Base-by-base conservation (phyloP, 1,140 invertebrate genomes). In the Camponotus floridanus region DNA sequence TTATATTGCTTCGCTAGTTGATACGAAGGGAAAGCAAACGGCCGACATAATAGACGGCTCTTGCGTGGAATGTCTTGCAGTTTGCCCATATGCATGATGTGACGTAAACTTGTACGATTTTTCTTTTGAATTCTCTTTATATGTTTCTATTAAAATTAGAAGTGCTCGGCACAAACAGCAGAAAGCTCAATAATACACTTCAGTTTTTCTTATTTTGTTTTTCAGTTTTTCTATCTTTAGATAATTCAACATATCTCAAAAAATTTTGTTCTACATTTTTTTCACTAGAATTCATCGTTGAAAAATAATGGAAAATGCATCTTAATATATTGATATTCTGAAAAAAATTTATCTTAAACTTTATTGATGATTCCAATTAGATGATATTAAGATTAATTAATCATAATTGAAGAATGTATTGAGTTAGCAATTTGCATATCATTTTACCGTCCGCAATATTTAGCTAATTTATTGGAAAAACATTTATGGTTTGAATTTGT, bases 1-100 rank as follows among this genome's bases (percentile, higher is more conserved):
- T 15, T 51, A 11, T 80, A 42, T 57, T 55, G 76, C 70, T 45
- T 80, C 2, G 31, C 45, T 42, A 80, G 45, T 18, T 68, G 62
- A 51, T 51, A 21, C 26, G 51, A 13, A 8, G 21, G 21, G 36
- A 13, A 31, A 55, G 18, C 15, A 8, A n/a, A 4, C 26, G 6
- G 13, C 11, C 8, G 26, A 76, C 36, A 26, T 39, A 39, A 74
- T 36, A 33, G 31, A 36, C 31, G 18, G 31, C 8, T 65, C 31
- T 62, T 21, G 33, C n/a, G 18, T 51, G 51, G 8, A 15, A 33
- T 18, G 36, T 11, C 26, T 45, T 1, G 26, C 39, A 45, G 18
- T 45, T 64, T 8, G 26, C 18, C 13, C 42, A 59, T 26, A 26
- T 39, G 26, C n/a, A n/a, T 13, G 8, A 62, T 18, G 13, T 76